Percentiles rank a stretch among this genome's conserved stretches.
Conservation (phyloP, 2,888 invertebrate species). For the Myopa tessellatipennis region DNA sequence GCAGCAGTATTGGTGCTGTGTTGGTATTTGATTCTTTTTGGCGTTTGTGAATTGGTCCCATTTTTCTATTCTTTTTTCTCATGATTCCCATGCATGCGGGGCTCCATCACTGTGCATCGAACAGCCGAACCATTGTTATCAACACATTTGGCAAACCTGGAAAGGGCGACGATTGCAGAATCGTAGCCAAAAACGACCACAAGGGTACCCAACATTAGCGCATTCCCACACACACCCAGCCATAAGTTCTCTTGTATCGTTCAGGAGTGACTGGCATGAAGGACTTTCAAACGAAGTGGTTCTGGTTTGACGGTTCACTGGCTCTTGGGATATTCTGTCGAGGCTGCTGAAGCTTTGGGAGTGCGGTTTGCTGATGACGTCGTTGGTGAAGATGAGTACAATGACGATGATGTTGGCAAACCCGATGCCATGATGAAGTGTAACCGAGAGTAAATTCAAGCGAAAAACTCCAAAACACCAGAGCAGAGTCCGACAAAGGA, state of each 20-base stretch:
- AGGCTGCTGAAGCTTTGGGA: constrained; percentile 17
- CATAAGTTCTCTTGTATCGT: neutral
- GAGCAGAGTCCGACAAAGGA: neutral
- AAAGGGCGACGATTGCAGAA: neutral
- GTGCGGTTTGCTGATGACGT: constrained; percentile 29
- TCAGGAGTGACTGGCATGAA: neutral
- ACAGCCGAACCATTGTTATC: constrained; percentile 5
- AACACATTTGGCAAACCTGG: constrained; percentile 15
- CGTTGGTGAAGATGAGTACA: neutral
- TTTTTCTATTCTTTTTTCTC: neutral
- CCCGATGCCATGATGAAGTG: constrained; percentile 38
- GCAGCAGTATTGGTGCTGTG: neutral
- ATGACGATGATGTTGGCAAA: constrained; percentile 26
- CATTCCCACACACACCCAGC: neutral
- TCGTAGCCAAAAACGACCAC: constrained; percentile 30
- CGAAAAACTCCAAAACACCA: constrained; percentile 13
- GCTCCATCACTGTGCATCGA: neutral
- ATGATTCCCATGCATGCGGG: neutral
- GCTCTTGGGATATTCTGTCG: constrained; percentile 27
- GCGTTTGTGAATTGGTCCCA: neutral
- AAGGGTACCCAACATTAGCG: constrained; percentile 30
- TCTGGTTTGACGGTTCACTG: constrained; percentile 32
- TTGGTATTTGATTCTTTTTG: neutral
- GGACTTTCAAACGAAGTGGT: constrained; percentile 22
- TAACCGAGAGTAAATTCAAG: constrained; percentile 35